A percentile compares a stretch with the other conserved stretches of the same genome.
These are phyloP conservation scores for Cervus canadensis DNA, from an alignment of 2,113 vertebrate species.

Conservation along the genomic window DNA sequence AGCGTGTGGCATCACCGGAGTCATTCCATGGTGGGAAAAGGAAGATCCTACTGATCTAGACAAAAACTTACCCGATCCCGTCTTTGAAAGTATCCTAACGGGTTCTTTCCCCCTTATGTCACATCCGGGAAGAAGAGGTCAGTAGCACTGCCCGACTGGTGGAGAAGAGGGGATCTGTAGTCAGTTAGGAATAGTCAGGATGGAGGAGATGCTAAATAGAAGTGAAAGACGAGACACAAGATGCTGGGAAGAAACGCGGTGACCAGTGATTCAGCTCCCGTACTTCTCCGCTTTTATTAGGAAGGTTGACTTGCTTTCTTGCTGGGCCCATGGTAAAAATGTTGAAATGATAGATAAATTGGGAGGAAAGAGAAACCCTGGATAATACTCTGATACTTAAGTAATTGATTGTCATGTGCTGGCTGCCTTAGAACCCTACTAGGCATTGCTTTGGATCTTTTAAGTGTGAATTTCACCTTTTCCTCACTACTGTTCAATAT, in stretches of 20 bases:
- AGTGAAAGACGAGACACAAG: background rate
- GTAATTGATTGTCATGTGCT: background rate
- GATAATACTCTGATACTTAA: background rate
- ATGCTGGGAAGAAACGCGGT: background rate
- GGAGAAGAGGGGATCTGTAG: background rate
- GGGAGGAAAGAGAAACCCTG: background rate
- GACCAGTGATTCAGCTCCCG: background rate
- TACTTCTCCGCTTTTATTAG: background rate
- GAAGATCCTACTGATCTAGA: slow-evolving; percentile 87
- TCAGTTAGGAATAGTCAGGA: background rate
- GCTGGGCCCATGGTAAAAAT: background rate
- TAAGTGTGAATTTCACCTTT: background rate
- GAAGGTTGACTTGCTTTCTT: background rate
- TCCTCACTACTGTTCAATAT: background rate
- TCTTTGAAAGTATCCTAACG: slow-evolving; percentile 95
- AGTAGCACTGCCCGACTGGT: slow-evolving; percentile 55
- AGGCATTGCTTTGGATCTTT: background rate
- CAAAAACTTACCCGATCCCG: slow-evolving; percentile 90
- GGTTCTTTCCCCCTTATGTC: slow-evolving; percentile 96
- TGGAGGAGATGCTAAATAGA: background rate
- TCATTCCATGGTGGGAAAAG: slow-evolving; percentile 97
- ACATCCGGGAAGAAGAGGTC: slow-evolving; percentile 89
- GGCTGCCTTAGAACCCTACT: background rate
- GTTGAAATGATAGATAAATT: background rate
- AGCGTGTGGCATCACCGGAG: slow-evolving; percentile 92